phyloP scores from a whole-genome alignment of 2,113 vertebrate species.

The Axis porcinus region DNA sequence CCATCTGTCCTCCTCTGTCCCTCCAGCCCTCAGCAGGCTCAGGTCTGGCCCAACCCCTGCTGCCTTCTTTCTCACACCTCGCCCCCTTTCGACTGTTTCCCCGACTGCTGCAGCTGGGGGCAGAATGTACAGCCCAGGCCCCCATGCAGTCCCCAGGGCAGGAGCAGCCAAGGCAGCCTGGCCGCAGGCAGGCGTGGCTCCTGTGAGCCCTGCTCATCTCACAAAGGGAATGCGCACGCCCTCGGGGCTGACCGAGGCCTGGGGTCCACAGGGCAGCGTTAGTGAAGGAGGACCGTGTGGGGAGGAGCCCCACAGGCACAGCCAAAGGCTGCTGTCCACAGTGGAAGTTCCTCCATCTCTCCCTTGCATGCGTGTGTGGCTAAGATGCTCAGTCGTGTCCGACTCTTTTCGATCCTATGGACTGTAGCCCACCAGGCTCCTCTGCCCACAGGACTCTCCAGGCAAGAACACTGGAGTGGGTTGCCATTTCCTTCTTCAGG shows the following conservation, averaged over 20 bases:
- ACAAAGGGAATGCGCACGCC: not conserved
- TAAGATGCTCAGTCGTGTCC: not conserved
- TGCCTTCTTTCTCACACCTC: not conserved
- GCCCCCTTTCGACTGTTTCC: not conserved
- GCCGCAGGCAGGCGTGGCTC: not conserved
- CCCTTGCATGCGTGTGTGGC: rapidly evolving
- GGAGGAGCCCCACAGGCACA: not conserved
- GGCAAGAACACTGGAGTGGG: not conserved
- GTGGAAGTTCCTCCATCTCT: not conserved
- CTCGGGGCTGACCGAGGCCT: not conserved
- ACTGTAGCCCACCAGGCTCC: not conserved
- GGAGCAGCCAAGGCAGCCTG: not conserved
- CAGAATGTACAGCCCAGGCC: not conserved
- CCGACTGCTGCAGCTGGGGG: not conserved
- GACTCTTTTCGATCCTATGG: not conserved
- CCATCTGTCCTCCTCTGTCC: not conserved
- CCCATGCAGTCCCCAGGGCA: rapidly evolving
- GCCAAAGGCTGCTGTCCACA: not conserved
- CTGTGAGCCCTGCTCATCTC: not conserved
- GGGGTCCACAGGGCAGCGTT: not conserved
- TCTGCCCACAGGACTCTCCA: not conserved
- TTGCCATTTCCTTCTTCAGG: not conserved
- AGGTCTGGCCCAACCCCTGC: not conserved
- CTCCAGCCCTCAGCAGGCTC: not conserved
- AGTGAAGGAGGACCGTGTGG: not conserved